Base-by-base conservation (phyloP, 1,140 invertebrate genomes). In the Caenorhabditis latens region DNA sequence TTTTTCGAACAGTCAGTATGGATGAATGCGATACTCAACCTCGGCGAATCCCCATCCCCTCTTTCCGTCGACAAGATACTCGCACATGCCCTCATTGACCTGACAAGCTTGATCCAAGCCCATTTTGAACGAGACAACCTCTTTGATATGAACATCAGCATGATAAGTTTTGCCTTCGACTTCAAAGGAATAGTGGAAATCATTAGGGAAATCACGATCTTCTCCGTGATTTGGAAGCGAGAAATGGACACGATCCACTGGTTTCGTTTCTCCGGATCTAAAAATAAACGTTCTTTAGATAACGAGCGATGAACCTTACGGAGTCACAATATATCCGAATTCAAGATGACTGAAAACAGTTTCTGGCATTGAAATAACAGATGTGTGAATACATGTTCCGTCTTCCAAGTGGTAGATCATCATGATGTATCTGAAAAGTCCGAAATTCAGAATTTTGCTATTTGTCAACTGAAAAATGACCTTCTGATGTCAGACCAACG, bases 341-440 rank as follows among this genome's bases (percentile, higher is more conserved):
- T 91, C 85, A 0, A 91, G 85, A 24, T 91, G 90, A 50, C 82
- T 86, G 75, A 91, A 91, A 1, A 91, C 90, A 32, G 84, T 85
- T 61, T 90, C 90, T 9, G 90, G 90, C 90, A 91, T 91, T 7
- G 90, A 91, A 53, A 91, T 87, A 8, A 91, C 61, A n/a, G 85
- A 90, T 7, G 90, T 91, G 79, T 91, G 87, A 53, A 91, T 88
- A 82, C 90, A 91, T n/a, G 90, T 91, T n/a, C 90, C 90, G 65
- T 91, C 90, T 50, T 91, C 90, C 87, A 91, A 75, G 65, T 91
- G 90, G 65, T 88, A 91, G 19, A 91, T 90, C 55, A 90, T 89
- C 90, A 91, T 91, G 19, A 91, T 88, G 58, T 91, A 91, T 53
- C 90, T 90, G 58, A 71, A 90, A 89, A 46, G 19, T 24, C 79